Conservation (phyloP, 2,113 vertebrate genomes). For the Oncorhynchus gorbuscha region DNA sequence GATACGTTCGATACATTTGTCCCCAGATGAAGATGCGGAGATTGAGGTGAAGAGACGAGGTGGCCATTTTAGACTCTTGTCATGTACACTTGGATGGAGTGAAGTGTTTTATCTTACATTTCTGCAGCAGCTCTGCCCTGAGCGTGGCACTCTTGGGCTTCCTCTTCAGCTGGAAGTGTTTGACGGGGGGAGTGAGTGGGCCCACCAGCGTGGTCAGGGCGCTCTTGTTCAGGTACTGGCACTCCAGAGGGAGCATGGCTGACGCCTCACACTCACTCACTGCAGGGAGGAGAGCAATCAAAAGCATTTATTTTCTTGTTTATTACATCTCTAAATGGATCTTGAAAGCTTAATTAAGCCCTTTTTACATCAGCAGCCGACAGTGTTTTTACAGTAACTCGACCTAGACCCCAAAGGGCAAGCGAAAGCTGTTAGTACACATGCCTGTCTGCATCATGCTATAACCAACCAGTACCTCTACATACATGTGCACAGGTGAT, state of each 20-base stretch:
- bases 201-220: conserved; percentile 93
- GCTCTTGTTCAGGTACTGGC: conserved; percentile 96
- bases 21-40: too few relatives aligned
- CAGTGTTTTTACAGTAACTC: background rate
- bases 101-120: conserved; percentile 79
- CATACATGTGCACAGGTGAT: background rate
- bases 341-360: background rate
- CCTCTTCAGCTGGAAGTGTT: conserved; percentile 96
- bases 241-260: conserved; percentile 94
- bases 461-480: background rate
- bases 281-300: conserved; percentile 46
- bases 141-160: conserved; percentile 98
- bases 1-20: too few relatives aligned
- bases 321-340: too few relatives aligned
- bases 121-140: conserved; percentile 94
- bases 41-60: too few relatives aligned
- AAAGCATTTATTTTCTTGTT: too few relatives aligned
- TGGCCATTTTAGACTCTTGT: too few relatives aligned
- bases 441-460: too few relatives aligned
- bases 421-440: too few relatives aligned
- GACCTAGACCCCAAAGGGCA: background rate
- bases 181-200: conserved; percentile 92
- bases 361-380: too few relatives aligned
- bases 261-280: conserved; percentile 95
- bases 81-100: too few relatives aligned